A percentile compares a stretch with the other conserved stretches of the same genome.
These are phyloP conservation scores for Schizothorax lantsangensis DNA, from an alignment of 2,797 vertebrate species.

Conservation along the genomic window DNA sequence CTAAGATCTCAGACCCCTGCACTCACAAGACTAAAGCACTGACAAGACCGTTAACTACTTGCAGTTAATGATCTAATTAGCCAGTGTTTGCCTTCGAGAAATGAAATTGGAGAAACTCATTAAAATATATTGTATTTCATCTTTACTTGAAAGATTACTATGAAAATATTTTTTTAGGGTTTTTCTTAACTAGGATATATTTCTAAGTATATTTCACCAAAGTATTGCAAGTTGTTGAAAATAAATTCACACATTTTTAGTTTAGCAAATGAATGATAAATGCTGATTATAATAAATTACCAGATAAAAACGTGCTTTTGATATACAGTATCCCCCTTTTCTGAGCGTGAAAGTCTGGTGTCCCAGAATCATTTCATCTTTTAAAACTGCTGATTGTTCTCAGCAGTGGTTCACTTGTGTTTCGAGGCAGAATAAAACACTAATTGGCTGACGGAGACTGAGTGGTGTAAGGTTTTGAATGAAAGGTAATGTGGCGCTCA, in stretches of 20 bases:
- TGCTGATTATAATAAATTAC: not conserved
- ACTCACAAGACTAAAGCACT: not conserved
- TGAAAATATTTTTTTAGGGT: not conserved
- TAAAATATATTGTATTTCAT: slow-evolving; percentile 17
- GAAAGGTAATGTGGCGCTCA: not conserved
- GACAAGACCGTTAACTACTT: slow-evolving; percentile 1
- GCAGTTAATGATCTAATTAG: slow-evolving; percentile 9
- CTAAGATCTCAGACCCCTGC: not conserved
- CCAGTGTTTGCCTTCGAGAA: slow-evolving; percentile 22
- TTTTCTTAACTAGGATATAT: not conserved
- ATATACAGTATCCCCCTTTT: not conserved
- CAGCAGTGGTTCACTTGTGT: not conserved
- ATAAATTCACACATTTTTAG: not conserved
- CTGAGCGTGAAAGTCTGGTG: not conserved
- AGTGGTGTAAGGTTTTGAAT: not conserved
- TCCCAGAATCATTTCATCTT: not conserved
- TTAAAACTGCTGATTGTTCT: not conserved
- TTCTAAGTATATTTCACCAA: not conserved
- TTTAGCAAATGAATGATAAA: not conserved
- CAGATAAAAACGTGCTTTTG: not conserved
- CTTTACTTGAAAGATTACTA: not conserved
- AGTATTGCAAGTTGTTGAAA: not conserved
- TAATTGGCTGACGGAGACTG: not conserved
- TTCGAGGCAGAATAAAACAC: not conserved
- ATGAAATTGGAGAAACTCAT: slow-evolving; percentile 3